phyloP scores from a whole-genome alignment of 2,113 vertebrate species.

The Fukomys damarensis region DNA sequence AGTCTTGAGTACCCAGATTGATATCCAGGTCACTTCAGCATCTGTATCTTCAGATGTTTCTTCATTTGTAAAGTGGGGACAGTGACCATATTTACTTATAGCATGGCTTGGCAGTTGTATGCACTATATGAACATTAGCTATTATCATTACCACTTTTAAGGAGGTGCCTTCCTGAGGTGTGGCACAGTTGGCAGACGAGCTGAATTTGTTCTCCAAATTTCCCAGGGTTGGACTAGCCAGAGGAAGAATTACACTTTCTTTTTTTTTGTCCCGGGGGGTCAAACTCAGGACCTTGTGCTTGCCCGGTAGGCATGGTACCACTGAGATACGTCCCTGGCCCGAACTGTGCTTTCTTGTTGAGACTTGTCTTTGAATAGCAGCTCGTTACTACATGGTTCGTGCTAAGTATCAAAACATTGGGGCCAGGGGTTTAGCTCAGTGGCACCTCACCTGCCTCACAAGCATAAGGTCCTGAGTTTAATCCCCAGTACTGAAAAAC shows the following conservation, averaged over 20 bases:
- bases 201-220: neutral
- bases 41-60: slow-evolving; percentile 5
- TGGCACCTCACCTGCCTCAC: too few relatives aligned
- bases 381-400: neutral
- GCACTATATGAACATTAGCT: neutral
- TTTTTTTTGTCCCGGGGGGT: neutral
- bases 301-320: too few relatives aligned
- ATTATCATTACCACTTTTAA: neutral
- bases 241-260: neutral
- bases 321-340: too few relatives aligned
- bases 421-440: too few relatives aligned
- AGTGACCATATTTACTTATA: neutral
- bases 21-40: neutral
- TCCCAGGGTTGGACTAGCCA: neutral
- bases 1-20: neutral
- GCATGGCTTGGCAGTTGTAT: neutral
- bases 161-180: neutral
- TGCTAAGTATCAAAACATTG: neutral
- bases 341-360: neutral
- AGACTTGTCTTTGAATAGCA: slow-evolving; percentile 34
- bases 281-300: too few relatives aligned
- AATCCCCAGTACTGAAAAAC: too few relatives aligned
- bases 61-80: neutral
- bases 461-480: too few relatives aligned
- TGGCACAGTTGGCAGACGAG: neutral